A percentile compares a stretch with the other conserved stretches of the same genome.
Conservation (phyloP, 2,888 invertebrate genomes). For the Mayetiola destructor region DNA sequence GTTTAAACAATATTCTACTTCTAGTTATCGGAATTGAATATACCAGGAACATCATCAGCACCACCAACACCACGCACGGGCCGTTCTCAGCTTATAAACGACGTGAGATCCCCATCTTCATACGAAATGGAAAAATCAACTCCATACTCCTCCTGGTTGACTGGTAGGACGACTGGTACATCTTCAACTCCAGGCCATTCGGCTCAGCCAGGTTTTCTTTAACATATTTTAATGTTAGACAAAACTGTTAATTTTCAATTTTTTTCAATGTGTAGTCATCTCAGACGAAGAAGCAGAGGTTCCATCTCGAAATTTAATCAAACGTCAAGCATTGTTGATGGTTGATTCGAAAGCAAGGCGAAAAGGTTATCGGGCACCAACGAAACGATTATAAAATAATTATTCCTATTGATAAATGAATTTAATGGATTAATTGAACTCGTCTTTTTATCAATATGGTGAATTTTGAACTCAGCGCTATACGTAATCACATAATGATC, state of each 20-base stretch:
- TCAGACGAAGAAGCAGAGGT: constrained; percentile 75
- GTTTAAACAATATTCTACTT: constrained; percentile 17
- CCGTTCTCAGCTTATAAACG: constrained; percentile 3
- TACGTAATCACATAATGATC: no score
- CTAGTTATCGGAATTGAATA: constrained; percentile 23
- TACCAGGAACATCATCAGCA: constrained; percentile 16
- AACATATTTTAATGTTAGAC: background rate
- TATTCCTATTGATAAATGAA: background rate
- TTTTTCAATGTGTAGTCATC: constrained; percentile 31
- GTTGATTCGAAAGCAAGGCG: constrained; percentile 68
- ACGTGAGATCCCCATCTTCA: no score
- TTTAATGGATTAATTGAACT: background rate
- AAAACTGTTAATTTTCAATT: background rate
- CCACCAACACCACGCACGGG: constrained; percentile 26
- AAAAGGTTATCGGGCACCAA: constrained; percentile 46
- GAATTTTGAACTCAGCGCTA: no score
- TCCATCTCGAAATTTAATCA: constrained; percentile 61
- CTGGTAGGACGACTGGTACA: constrained; percentile 28
- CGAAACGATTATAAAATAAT: background rate
- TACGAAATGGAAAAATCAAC: constrained; percentile 17
- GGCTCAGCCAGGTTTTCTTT: constrained; percentile 27
- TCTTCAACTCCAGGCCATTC: constrained; percentile 34
- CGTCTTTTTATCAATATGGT: background rate
- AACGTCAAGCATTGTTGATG: constrained; percentile 68
- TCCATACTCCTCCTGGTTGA: constrained; percentile 23